Evolutionary conservation across 2,113 vertebrate genomes (phyloP).

Genomic region (Phyllostomus discolor): DNA sequence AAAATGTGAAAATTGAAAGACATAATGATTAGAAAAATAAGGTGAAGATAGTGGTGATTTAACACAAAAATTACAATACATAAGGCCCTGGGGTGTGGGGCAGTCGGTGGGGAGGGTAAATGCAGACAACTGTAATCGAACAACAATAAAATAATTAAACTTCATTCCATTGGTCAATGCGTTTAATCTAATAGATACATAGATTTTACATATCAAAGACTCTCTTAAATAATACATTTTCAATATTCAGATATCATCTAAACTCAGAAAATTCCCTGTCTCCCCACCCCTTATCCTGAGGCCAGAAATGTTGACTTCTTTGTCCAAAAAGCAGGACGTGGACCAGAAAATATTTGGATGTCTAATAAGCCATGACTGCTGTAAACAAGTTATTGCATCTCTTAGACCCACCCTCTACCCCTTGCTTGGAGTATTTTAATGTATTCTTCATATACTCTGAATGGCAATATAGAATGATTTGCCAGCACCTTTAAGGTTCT

Average conservation of each 20-base stretch:
- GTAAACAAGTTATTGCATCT: background rate
- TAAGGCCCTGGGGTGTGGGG: background rate
- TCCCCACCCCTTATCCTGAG: too few species aligned
- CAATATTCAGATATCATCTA: background rate
- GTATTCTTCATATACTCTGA: background rate
- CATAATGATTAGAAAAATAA: background rate
- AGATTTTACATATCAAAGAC: background rate
- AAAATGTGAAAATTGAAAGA: background rate
- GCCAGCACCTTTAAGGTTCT: background rate
- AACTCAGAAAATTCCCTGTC: background rate
- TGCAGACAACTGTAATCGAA: too few species aligned
- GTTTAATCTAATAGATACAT: background rate
- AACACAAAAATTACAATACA: background rate
- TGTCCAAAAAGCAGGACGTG: background rate
- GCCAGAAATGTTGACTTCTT: background rate
- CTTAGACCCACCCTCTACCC: background rate
- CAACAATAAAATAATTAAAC: background rate
- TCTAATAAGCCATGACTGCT: background rate
- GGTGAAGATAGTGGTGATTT: background rate
- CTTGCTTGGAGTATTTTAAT: background rate
- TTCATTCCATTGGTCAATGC: background rate
- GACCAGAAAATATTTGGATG: background rate
- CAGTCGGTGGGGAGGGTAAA: too few species aligned
- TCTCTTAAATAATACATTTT: background rate
- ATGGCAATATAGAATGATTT: background rate